Evolutionary conservation across 2,888 invertebrate species (phyloP).

Genomic region (Perithous albicinctus): DNA sequence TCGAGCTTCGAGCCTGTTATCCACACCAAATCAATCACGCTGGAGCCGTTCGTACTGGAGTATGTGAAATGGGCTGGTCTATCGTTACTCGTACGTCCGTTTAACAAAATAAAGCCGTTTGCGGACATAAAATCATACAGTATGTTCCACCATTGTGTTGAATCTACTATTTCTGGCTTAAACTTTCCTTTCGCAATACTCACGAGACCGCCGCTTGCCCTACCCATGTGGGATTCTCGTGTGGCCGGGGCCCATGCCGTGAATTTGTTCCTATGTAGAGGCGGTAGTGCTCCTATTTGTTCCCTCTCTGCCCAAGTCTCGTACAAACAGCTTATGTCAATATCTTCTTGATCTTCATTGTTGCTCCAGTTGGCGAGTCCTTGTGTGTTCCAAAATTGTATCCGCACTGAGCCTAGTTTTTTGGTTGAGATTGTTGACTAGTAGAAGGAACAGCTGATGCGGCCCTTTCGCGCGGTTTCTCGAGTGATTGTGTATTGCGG

Average conservation of each 20-base stretch:
- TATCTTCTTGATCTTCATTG: not conserved
- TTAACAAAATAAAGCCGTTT: constrained; percentile 35
- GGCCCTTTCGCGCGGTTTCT: not conserved
- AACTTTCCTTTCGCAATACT: not conserved
- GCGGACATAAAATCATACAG: not conserved
- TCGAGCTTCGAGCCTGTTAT: not conserved
- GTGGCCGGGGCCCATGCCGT: not conserved
- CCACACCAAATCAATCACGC: constrained; percentile 37
- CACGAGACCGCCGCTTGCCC: constrained; percentile 42
- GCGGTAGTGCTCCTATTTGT: not conserved
- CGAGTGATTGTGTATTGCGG: not conserved
- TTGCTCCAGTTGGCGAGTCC: too few relatives aligned
- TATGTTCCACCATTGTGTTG: constrained; percentile 24
- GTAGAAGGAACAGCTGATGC: not conserved
- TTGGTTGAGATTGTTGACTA: not conserved
- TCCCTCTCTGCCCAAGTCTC: constrained; percentile 27
- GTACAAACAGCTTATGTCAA: constrained; percentile 2
- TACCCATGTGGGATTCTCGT: not conserved
- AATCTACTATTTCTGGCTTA: constrained; percentile 19
- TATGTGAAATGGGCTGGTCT: constrained; percentile 31
- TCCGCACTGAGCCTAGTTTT: constrained; percentile 1
- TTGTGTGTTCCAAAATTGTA: constrained; percentile 35
- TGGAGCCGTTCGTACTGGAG: too few relatives aligned
- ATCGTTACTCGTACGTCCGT: constrained; percentile 35
- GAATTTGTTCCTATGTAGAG: not conserved